Evolutionary conservation across 2,888 invertebrate species (phyloP).

Genomic region (Petrophora chlorosata): DNA sequence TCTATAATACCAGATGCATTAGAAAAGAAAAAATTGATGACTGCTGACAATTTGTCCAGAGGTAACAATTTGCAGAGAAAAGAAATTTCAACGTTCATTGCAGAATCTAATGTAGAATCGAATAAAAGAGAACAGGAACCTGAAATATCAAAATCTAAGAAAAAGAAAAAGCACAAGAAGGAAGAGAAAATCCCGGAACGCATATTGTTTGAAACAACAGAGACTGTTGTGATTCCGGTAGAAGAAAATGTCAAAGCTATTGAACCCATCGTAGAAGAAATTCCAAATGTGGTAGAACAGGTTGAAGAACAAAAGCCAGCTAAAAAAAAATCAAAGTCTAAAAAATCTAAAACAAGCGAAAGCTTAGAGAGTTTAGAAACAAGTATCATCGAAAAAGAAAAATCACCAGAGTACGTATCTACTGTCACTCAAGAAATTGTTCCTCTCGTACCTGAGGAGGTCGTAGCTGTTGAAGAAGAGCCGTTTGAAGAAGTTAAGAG

Average conservation of each 20-base stretch:
- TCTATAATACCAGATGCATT: neutral
- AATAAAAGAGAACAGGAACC: conserved; percentile 1
- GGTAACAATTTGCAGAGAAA: neutral
- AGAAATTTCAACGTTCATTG: neutral
- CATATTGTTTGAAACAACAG: conserved; percentile 14
- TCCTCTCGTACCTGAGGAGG: conserved; percentile 10
- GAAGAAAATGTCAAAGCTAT: conserved; percentile 37
- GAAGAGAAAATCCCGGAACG: conserved; percentile 37
- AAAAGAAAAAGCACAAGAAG: conserved; percentile 58
- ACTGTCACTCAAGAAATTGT: conserved; percentile 16
- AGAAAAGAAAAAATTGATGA: neutral
- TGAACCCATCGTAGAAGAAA: conserved; percentile 39
- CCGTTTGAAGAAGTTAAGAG: conserved; percentile 45
- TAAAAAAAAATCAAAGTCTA: conserved; percentile 46
- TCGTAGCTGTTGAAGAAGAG: conserved; percentile 22
- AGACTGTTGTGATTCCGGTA: conserved; percentile 25
- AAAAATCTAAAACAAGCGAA: conserved; percentile 20
- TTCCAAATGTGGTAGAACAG: conserved; percentile 43
- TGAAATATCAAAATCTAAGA: conserved; percentile 46
- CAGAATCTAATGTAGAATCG: neutral
- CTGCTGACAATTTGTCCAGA: neutral
- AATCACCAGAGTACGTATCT: conserved; percentile 15
- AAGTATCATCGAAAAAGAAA: conserved; percentile 9
- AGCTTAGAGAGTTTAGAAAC: neutral
- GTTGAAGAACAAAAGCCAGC: conserved; percentile 34